phyloP scores from a whole-genome alignment of 2,888 invertebrate genomes.

The Macrophya annulata region DNA sequence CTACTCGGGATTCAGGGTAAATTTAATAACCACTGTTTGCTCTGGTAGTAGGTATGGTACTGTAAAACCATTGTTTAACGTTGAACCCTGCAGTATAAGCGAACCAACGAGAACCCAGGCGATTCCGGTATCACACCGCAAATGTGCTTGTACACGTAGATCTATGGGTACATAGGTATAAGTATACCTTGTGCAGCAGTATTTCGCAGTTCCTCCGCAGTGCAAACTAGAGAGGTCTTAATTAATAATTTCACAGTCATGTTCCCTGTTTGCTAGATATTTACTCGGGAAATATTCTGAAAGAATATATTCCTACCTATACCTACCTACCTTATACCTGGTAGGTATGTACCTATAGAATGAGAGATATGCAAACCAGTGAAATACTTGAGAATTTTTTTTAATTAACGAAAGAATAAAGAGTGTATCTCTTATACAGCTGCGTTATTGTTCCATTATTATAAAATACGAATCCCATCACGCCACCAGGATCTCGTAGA shows the following conservation, averaged over 20 bases:
- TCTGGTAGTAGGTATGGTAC: not conserved
- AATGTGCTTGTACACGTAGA: not conserved
- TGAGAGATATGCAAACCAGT: slow-evolving; percentile 22
- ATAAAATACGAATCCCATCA: slow-evolving; percentile 37
- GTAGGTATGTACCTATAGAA: not conserved
- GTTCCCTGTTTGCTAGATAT: slow-evolving; percentile 49
- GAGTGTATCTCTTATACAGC: slow-evolving; percentile 45
- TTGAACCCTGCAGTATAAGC: slow-evolving; percentile 16
- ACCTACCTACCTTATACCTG: not conserved
- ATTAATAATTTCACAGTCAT: slow-evolving; percentile 52
- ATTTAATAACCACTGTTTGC: slow-evolving; percentile 51
- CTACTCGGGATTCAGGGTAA: slow-evolving; percentile 14
- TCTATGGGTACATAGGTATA: not conserved
- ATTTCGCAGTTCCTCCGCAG: slow-evolving; percentile 53
- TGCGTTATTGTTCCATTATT: slow-evolving; percentile 42
- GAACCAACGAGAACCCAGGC: slow-evolving; percentile 6
- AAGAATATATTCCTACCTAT: not conserved
- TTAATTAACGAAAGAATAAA: slow-evolving; percentile 45
- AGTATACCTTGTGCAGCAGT: slow-evolving; percentile 31
- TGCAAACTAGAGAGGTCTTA: slow-evolving; percentile 50
- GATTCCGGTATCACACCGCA: slow-evolving; percentile 40
- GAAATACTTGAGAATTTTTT: slow-evolving; percentile 24
- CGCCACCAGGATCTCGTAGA: not conserved
- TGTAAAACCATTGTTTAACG: slow-evolving; percentile 53
- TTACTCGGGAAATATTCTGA: slow-evolving; percentile 40